phyloP scores from a whole-genome alignment of 2,797 vertebrate species.

The Amniataba percoides region DNA sequence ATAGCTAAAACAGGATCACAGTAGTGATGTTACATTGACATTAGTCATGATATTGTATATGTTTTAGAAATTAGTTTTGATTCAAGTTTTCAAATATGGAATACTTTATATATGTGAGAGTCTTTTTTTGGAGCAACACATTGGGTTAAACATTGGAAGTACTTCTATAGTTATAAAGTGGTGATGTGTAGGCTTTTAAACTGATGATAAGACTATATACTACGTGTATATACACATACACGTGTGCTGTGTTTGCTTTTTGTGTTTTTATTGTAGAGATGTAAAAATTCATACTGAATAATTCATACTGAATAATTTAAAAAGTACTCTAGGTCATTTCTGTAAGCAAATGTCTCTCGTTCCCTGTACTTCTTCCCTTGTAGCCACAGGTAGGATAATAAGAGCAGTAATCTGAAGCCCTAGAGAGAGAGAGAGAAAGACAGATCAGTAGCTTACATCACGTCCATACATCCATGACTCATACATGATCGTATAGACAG shows the following conservation, averaged over 20 bases:
- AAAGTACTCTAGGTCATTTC: not conserved
- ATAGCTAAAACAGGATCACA: not conserved
- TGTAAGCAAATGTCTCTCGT: not conserved
- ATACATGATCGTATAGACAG: slow-evolving; percentile 45
- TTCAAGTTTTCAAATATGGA: too few relatives aligned
- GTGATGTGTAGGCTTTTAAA: too few relatives aligned
- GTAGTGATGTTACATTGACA: not conserved
- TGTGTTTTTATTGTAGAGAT: not conserved
- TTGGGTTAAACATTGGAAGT: too few relatives aligned
- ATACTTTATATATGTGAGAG: too few relatives aligned
- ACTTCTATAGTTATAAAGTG: too few relatives aligned
- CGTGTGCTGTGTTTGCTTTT: not conserved
- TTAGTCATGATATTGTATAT: not conserved
- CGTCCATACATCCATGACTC: slow-evolving; percentile 44
- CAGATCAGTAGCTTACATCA: slow-evolving; percentile 24
- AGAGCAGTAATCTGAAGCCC: not conserved
- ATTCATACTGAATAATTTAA: not conserved
- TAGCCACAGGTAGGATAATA: not conserved
- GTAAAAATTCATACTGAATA: not conserved
- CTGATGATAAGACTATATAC: not conserved
- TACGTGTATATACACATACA: not conserved
- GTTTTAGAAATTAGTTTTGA: not conserved
- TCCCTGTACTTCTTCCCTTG: not conserved
- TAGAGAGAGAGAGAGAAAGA: slow-evolving; percentile 12
- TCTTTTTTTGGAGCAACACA: too few relatives aligned